Evolutionary conservation across 2,888 invertebrate genomes (phyloP).

Genomic region (Graphium colonna): DNA sequence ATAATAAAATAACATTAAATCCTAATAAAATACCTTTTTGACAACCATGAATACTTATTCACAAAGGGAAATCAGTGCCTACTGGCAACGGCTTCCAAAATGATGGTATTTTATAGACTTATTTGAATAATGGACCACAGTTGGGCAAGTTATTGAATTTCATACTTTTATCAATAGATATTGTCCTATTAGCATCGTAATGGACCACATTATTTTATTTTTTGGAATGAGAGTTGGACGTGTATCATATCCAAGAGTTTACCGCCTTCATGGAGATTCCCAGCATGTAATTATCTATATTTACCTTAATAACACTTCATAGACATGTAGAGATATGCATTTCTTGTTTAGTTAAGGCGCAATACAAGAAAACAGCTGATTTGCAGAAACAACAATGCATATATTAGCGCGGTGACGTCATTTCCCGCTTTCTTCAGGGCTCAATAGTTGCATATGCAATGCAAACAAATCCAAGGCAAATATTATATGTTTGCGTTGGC

Average conservation of each 20-base stretch:
- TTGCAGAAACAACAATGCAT: too few species aligned
- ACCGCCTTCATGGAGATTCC: too few species aligned
- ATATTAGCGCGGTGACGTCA: too few species aligned
- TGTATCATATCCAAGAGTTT: too few species aligned
- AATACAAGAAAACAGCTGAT: too few species aligned
- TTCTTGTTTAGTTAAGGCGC: too few species aligned
- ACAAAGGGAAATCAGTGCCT: background rate
- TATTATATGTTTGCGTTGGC: background rate
- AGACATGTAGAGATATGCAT: too few species aligned
- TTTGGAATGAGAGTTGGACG: too few species aligned
- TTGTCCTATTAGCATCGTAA: background rate
- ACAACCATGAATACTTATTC: background rate
- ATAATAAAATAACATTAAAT: background rate
- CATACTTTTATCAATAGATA: background rate
- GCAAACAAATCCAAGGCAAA: background rate
- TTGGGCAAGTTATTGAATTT: background rate
- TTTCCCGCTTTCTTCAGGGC: too few species aligned
- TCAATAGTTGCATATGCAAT: too few species aligned
- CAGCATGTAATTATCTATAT: too few species aligned
- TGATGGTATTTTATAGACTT: background rate
- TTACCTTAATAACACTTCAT: too few species aligned
- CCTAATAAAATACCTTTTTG: background rate
- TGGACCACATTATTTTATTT: background rate
- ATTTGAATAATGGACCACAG: background rate
- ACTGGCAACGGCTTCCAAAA: background rate